These are phyloP conservation scores for Stichodactyla mertensii DNA, from an alignment of 64 coral and sea anemone genomes.

Conservation along the genomic window DNA sequence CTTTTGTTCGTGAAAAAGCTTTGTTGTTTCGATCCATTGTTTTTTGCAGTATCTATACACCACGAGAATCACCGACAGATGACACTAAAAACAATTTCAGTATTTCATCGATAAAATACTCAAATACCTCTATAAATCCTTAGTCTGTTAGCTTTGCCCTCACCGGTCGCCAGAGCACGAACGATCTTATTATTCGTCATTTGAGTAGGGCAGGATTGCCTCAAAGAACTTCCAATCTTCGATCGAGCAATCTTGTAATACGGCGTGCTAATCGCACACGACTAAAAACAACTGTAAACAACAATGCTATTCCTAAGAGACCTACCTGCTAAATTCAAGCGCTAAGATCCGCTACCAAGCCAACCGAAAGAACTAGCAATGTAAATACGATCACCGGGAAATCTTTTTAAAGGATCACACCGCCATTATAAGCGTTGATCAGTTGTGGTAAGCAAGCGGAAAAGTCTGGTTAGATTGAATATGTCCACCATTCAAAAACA, in stretches of 20 bases:
- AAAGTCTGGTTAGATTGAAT: neutral
- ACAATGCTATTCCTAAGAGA: neutral
- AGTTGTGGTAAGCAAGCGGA: neutral
- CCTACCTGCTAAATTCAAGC: neutral
- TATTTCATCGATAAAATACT: neutral
- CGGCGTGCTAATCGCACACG: neutral
- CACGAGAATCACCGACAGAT: neutral
- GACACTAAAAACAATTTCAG: neutral
- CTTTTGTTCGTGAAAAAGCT: neutral
- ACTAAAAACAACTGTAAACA: neutral
- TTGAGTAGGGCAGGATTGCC: neutral
- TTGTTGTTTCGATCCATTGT: constrained; percentile 1
- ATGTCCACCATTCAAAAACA: constrained; percentile 17
- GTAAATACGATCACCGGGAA: neutral
- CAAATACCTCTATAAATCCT: neutral
- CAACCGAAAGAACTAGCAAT: neutral
- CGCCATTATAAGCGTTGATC: neutral
- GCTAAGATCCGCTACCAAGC: neutral
- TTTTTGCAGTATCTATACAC: neutral
- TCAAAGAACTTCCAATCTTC: neutral
- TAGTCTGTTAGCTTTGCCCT: neutral
- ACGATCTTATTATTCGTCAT: neutral
- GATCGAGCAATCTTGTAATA: neutral
- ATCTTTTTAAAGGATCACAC: neutral
- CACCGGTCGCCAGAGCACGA: neutral